Percentiles rank a stretch among this genome's conserved stretches.
Evolutionary conservation across 2,113 vertebrate genomes (phyloP).

Genomic region (Indicator indicator): DNA sequence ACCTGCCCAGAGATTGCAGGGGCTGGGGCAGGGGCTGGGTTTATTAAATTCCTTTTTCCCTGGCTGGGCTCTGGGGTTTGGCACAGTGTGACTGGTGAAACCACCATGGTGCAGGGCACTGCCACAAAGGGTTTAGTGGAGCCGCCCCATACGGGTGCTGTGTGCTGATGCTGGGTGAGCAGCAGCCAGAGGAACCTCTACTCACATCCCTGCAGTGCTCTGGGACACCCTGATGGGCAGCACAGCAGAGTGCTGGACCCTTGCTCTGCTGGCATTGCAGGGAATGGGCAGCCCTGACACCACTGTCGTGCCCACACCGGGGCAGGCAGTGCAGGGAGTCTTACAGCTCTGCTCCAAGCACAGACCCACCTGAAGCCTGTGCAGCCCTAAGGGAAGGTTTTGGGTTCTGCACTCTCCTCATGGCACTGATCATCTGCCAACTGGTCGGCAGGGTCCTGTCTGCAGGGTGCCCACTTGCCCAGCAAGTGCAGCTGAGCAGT

Average conservation of each 20-base stretch:
- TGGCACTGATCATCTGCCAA: not conserved
- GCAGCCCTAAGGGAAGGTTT: not conserved
- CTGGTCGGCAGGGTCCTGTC: rapidly evolving
- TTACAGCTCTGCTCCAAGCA: not conserved
- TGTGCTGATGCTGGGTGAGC: rapidly evolving
- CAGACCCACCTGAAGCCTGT: not conserved
- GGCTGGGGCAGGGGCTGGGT: not conserved
- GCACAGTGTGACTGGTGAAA: rapidly evolving
- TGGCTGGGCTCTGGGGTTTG: not conserved
- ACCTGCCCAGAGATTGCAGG: not conserved
- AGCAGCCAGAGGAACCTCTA: rapidly evolving
- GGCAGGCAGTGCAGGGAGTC: rapidly evolving
- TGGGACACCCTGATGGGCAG: not conserved
- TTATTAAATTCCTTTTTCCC: not conserved
- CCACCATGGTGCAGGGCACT: rapidly evolving
- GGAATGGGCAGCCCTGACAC: not conserved
- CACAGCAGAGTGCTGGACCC: rapidly evolving
- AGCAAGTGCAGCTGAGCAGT: not conserved
- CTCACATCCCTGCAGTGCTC: rapidly evolving
- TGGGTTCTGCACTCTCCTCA: not conserved
- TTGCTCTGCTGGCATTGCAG: rapidly evolving
- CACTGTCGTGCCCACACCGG: rapidly evolving
- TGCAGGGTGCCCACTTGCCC: not conserved
- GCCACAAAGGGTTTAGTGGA: rapidly evolving
- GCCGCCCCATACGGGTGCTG: rapidly evolving